Percentiles rank a stretch among this genome's conserved stretches.
Conservation (phyloP, 2,888 invertebrate species). For the Branchipolynoe longqiensis region DNA sequence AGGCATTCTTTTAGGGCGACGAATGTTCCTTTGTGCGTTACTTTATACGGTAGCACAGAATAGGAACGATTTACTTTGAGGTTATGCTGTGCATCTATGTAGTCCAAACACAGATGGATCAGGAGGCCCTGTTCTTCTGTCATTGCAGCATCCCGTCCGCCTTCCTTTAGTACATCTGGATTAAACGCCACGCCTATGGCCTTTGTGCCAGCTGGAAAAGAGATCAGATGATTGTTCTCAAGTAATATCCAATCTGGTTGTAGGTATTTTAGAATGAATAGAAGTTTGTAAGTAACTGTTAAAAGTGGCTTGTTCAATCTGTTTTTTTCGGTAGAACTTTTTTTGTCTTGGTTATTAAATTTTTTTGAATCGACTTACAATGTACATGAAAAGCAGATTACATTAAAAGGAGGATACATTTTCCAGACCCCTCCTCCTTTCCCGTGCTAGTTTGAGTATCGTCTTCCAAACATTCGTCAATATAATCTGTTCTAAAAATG, state of each 20-base stretch:
- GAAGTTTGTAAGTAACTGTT: too few relatives aligned
- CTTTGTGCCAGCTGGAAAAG: constrained; percentile 54
- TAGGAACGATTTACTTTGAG: constrained; percentile 72
- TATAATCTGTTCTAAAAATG: too few relatives aligned
- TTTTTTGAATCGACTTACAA: too few relatives aligned
- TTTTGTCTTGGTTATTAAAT: too few relatives aligned
- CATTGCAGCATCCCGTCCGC: constrained; percentile 71
- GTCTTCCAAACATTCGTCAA: too few relatives aligned
- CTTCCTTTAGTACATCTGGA: constrained; percentile 74
- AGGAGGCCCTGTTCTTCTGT: constrained; percentile 72
- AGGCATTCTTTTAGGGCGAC: constrained; percentile 71
- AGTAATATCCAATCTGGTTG: not conserved
- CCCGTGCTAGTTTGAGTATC: too few relatives aligned
- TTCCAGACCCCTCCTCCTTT: too few relatives aligned
- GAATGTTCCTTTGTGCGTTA: constrained; percentile 72
- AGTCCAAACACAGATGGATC: constrained; percentile 77
- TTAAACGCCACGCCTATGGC: constrained; percentile 76
- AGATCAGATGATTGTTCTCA: not conserved
- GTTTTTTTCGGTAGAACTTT: too few relatives aligned
- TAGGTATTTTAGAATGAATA: too few relatives aligned
- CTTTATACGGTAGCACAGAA: constrained; percentile 69
- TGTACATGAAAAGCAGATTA: too few relatives aligned
- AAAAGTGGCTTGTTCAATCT: too few relatives aligned
- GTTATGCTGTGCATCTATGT: constrained; percentile 74
- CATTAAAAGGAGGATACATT: too few relatives aligned